These are phyloP conservation scores for Magallana ariakensis DNA, from an alignment of 1,140 invertebrate species.

Conservation along the genomic window DNA sequence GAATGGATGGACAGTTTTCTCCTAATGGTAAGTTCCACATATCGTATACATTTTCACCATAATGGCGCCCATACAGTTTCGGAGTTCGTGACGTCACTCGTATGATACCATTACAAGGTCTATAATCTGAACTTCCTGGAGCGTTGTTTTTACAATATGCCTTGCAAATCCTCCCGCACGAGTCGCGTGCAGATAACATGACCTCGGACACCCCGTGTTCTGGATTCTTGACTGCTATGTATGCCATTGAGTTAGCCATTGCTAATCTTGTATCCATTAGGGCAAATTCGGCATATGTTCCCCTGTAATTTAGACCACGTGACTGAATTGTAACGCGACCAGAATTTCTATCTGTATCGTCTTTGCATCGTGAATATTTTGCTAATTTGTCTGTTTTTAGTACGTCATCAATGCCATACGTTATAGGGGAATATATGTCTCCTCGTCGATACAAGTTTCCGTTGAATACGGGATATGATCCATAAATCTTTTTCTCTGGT, in stretches of 20 bases:
- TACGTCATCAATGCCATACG: constrained; percentile 52
- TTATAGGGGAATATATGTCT: constrained; percentile 64
- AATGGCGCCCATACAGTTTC: constrained; percentile 54
- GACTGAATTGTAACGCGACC: constrained; percentile 69
- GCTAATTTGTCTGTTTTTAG: constrained; percentile 46
- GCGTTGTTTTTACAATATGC: constrained; percentile 48
- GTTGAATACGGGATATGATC: constrained; percentile 64
- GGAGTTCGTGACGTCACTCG: constrained; percentile 50
- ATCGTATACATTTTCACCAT: constrained; percentile 51
- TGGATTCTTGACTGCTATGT: constrained; percentile 67
- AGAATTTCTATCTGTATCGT: constrained; percentile 48
- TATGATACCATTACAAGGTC: constrained; percentile 55
- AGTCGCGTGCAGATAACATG: constrained; percentile 59
- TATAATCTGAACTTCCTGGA: constrained; percentile 39
- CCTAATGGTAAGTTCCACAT: constrained; percentile 56
- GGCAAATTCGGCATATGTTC: constrained; percentile 67
- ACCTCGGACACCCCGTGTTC: constrained; percentile 49
- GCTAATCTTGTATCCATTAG: constrained; percentile 70
- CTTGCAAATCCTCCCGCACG: constrained; percentile 61
- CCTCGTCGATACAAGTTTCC: constrained; percentile 49
- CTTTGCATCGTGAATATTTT: constrained; percentile 55
- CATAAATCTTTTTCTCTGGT: constrained; percentile 59
- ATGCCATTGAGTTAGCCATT: constrained; percentile 65
- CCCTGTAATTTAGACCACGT: constrained; percentile 70
- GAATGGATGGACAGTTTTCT: constrained; percentile 54